These are phyloP conservation scores for Plagodis dolabraria DNA, from an alignment of 2,888 invertebrate genomes.

Conservation along the genomic window DNA sequence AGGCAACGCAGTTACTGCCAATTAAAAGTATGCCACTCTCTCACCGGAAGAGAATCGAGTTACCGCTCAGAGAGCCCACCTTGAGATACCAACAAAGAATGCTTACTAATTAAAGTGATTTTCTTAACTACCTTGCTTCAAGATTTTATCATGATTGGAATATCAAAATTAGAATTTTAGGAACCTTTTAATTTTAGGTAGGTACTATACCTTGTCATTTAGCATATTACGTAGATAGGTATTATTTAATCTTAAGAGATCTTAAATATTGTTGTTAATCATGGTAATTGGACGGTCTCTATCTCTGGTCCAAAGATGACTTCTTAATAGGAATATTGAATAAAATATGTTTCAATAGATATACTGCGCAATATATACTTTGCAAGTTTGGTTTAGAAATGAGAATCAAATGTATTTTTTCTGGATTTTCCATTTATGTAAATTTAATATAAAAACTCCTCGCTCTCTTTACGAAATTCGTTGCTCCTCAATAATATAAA, in stretches of 20 bases:
- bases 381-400: no score
- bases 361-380: no score
- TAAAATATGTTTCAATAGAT: no score
- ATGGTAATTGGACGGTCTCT: no score
- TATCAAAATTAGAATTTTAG: background rate
- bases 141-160: no score
- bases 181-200: background rate
- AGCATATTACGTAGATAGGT: no score
- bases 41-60: constrained; percentile 73
- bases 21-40: constrained; percentile 82
- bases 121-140: constrained; percentile 5
- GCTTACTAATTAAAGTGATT: constrained; percentile 35
- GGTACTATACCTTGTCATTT: no score
- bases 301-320: no score
- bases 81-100: constrained; percentile 69
- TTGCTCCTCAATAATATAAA: constrained; percentile 14
- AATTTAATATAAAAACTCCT: constrained; percentile 10
- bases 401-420: background rate
- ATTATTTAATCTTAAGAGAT: no score
- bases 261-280: no score
- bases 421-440: constrained; percentile 6
- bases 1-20: constrained; percentile 82
- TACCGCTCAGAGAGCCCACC: constrained; percentile 56
- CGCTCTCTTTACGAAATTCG: constrained; percentile 9
- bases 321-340: no score